Base-by-base conservation (phyloP, 2,113 vertebrate genomes). In the Myodes glareolus region DNA sequence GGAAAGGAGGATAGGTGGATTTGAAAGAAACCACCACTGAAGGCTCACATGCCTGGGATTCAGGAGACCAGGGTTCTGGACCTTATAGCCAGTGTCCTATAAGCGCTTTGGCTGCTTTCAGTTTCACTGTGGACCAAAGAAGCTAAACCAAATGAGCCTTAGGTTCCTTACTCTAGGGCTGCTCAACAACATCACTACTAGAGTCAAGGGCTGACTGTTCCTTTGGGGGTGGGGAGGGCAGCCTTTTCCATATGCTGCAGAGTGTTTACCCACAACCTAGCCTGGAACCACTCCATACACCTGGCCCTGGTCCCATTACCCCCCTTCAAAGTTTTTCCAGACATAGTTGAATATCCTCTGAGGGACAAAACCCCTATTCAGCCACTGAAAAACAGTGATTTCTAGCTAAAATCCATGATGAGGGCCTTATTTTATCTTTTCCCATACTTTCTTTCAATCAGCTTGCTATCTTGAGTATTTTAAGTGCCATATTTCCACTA, bases 151-250 rank as follows among this genome's bases (percentile, higher is more conserved):
- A 14, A n/a, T 58, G 50, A 58, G 12, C 9, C 67, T 73, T 68
- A 67, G 80, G 31, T 50, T 19, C 36, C 10, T 77, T 87, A 39
- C 31, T 4, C 58, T 31, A 73, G 25, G 36, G 39, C 72, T 93
- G 45, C 52, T 65, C 1, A 1, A 33, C 4, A 63, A 14, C 12
- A 42, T 33, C 70, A 31, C 77, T 73, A 36, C 10, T 90, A 47
- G 39, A 10, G 23, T 73, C 25, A n/a, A 25, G 33, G 65, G n/a
- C 42, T 86, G 29, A 65, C 5, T 47, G 7, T 42, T 68, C 42
- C 31, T 0, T 58, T 17, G 33, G 1, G 1, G 9, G 1, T 27
- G 21, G 12, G 5, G 4, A 3, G 10, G 7, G 5, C 19, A 1
- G 2, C 8, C 67, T 61, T 70, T 23, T 23, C 50, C 91, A 9